Evolutionary conservation across 2,888 invertebrate species (phyloP), one percentile per base, ranked within the genome.

Genomic region (Pelosia muscerda): DNA sequence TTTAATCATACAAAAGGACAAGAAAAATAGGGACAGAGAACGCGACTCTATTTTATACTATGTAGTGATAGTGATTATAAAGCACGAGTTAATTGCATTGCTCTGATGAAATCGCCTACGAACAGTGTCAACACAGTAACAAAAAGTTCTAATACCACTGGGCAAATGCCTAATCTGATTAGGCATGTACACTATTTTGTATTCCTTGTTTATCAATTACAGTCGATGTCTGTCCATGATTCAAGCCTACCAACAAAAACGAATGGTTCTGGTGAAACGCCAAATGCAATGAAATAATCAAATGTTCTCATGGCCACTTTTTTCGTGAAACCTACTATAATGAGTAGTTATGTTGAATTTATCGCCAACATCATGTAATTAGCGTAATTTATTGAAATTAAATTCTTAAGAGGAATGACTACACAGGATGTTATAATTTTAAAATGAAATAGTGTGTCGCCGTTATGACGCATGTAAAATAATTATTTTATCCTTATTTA

Each of bases 251-350:
- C 61, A 63, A 82, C 75, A 88, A 89, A 88, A 89, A 88, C 81
- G 65, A 74, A 62, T 72, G 67, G 63, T 68, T 77, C 67, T 56
- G 79, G 88, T 82, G 88, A 90, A 90, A 89, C 89, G 82, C 73
- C 79, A 78, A 74, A 84, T 82, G 84, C 84, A 86, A 82, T 81
- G 77, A 82, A 82, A 83, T 78, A 85, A 77, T 80, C 81, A 81
- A 85, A 85, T 86, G 83, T 86, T 88, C 86, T 89, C 89, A 89
- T 84, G 89, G 88, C 79, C 88, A 84, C 76, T 73, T 83, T 86
- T 84, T 79, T 79, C 72, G 71, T 77, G 78, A 82, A 84, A 82
- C 70, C 76, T 15, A 72, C 68, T 68, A 82, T 81, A 83, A 85
- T 81, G 71, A 81, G 81, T 79, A 75, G 75, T 81, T 78, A 77